Base-by-base conservation (phyloP, 2,888 invertebrate genomes). In the Pediacus dermestoides region DNA sequence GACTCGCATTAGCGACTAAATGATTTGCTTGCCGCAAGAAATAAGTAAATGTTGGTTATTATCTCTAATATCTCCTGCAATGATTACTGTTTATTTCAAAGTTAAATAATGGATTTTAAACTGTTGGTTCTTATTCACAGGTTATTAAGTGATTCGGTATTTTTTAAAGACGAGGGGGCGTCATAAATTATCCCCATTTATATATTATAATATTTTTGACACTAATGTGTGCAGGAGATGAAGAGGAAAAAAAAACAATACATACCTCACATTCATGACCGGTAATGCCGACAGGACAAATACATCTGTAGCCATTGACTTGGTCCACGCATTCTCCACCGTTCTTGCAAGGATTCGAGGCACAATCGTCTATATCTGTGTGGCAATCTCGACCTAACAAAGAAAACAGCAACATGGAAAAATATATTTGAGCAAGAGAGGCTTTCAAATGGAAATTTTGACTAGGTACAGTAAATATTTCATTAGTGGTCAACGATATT, bases 241-340 rank as follows among this genome's bases (percentile, higher is more conserved):
- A n/a, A n/a, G n/a, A n/a, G n/a, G n/a, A n/a, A n/a, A n/a, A n/a
- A n/a, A 25, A 3, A 12, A 30, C 15, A 10, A 28, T 35, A 64
- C 67, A 69, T 70, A 89, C 89, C 80, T 93, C 90, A 70, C 92
- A 93, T 64, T 87, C 79, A 48, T 79, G 76, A 43, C 93, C 93
- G 37, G 86, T 86, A 71, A 83, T 91, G 51, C 91, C 91, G 42
- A 88, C 85, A 32, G 88, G 89, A 68, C 92, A 92, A 59, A 90
- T 88, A 73, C 92, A 92, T 61, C 85, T 82, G 72, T 87, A 92
- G 35, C 83, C 81, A 66, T 86, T 86, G 43, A 87, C 81, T 68
- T 85, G 76, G 67, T 93, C 90, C 23, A 87, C 83, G 67, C 93
- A 94, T 68, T 90, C 88, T 57, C 90, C 93, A 31, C 90, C 91